Base-by-base conservation (phyloP, 1,140 invertebrate genomes). In the Nephila pilipes region DNA sequence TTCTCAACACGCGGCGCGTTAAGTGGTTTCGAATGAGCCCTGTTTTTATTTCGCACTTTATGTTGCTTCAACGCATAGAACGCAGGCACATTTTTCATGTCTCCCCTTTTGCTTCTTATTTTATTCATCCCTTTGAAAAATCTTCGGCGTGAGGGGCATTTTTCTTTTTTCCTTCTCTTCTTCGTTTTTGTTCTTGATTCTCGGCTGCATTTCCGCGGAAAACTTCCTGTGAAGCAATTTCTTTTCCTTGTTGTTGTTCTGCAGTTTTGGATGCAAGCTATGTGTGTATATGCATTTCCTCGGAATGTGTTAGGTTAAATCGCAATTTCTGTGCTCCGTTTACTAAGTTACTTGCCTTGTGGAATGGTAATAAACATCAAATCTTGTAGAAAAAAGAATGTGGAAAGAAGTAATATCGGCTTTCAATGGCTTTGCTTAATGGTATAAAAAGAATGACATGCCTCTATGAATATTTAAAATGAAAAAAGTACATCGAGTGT, bases 21-120 rank as follows among this genome's bases (percentile, higher is more conserved):
- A 90, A 90, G 89, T 90, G 57, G 89, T 90, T 90, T 90, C 55
- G 89, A 90, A 90, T 90, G 89, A 81, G 75, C 55, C 54, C 75
- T 81, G 75, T 79, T 90, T 81, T 90, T 90, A 90, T 90, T 90
- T 63, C 75, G 29, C 89, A 60, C 89, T 90, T 90, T 90, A 69
- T 69, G 32, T 29, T 46, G 65, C 87, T 69, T 87, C 85, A 63
- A 87, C 85, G 29, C 32, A 75, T 75, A 14, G 69, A 75, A 75
- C 25, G 69, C 10, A 75, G 32, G 69, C 69, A 20, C 69, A 75
- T 75, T 75, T 75, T 75, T 75, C 69, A 75, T 75, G 69, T 36
- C 32, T 20, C 25, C 83, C 83, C 54, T n/a, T 75, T 75, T 75
- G 69, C 69, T 75, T 75, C 69, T 75, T 81, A 81, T 81, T 81